Evolutionary conservation across 1,140 invertebrate genomes (phyloP).

Genomic region (Musca vetustissima): DNA sequence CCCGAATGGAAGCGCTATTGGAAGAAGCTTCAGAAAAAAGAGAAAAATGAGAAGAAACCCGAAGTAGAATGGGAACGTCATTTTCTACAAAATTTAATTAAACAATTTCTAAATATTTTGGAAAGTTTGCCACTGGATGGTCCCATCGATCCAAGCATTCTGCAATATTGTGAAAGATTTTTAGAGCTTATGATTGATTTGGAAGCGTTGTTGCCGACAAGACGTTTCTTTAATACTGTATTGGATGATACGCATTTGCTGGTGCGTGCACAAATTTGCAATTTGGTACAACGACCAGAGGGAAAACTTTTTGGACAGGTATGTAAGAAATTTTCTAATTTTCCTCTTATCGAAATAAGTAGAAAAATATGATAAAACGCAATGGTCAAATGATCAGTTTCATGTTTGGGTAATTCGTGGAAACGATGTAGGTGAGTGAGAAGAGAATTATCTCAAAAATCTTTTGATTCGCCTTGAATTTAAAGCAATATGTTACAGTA

Average conservation of each 20-base stretch:
- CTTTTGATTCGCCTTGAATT: too few relatives aligned
- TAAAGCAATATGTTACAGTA: too few relatives aligned
- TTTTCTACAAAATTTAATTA: conserved; percentile 85
- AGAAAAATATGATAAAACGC: too few relatives aligned
- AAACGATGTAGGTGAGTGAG: too few relatives aligned
- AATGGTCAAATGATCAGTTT: too few relatives aligned
- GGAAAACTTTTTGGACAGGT: conserved; percentile 92
- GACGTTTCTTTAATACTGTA: conserved; percentile 95
- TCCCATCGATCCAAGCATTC: conserved; percentile 59
- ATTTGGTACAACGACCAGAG: conserved; percentile 73
- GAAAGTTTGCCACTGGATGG: conserved; percentile 72
- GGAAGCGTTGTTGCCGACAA: conserved; percentile 90
- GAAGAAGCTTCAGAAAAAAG: conserved; percentile 82
- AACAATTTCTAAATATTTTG: conserved; percentile 86
- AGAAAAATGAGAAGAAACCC: conserved; percentile 66
- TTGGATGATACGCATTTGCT: conserved; percentile 95
- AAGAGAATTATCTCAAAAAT: too few relatives aligned
- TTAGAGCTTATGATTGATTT: conserved; percentile 95
- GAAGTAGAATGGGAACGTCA: conserved; percentile 83
- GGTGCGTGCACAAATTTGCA: conserved; percentile 82
- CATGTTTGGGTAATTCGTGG: too few relatives aligned
- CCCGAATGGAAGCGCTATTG: conserved; percentile 93
- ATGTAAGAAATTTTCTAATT: too few relatives aligned
- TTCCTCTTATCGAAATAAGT: too few relatives aligned
- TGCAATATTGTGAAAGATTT: conserved; percentile 92